Evolutionary conservation across 2,888 invertebrate genomes (phyloP).

Genomic region (Dromius quadrimaculatus): DNA sequence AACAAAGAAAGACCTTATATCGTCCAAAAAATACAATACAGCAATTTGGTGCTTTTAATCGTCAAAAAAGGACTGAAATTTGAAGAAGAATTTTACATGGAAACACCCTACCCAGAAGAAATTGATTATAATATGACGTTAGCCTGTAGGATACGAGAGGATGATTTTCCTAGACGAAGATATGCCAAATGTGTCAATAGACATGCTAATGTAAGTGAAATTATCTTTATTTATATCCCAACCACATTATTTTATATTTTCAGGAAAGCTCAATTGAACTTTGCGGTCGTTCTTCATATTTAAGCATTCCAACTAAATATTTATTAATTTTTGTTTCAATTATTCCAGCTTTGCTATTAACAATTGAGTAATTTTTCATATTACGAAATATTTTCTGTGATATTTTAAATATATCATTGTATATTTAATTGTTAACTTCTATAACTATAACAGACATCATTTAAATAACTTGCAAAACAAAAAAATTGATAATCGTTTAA

Average conservation of each 20-base stretch:
- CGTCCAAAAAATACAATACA: slow-evolving; percentile 80
- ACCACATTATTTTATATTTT: slow-evolving; percentile 41
- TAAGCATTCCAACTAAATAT: not conserved
- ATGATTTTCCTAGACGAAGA: slow-evolving; percentile 18
- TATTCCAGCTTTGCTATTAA: not conserved
- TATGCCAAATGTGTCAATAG: slow-evolving; percentile 37
- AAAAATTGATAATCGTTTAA: too few relatives aligned
- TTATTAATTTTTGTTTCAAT: not conserved
- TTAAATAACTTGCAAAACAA: too few relatives aligned
- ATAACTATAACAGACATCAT: too few relatives aligned
- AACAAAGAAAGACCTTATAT: slow-evolving; percentile 73
- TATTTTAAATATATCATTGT: too few relatives aligned
- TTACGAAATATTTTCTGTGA: too few relatives aligned
- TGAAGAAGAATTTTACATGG: slow-evolving; percentile 54
- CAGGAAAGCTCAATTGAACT: slow-evolving; percentile 32
- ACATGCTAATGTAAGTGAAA: slow-evolving; percentile 54
- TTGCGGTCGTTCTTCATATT: slow-evolving; percentile 14
- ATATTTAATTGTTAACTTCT: too few relatives aligned
- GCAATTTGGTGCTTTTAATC: slow-evolving; percentile 84
- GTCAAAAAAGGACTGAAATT: slow-evolving; percentile 75
- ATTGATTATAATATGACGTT: slow-evolving; percentile 25
- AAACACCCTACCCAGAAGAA: slow-evolving; percentile 59
- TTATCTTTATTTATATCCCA: slow-evolving; percentile 54
- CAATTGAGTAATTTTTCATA: too few relatives aligned
- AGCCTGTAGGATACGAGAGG: slow-evolving; percentile 38